Evolutionary conservation across 2,113 vertebrate species (phyloP).

Genomic region (Acinonyx jubatus): DNA sequence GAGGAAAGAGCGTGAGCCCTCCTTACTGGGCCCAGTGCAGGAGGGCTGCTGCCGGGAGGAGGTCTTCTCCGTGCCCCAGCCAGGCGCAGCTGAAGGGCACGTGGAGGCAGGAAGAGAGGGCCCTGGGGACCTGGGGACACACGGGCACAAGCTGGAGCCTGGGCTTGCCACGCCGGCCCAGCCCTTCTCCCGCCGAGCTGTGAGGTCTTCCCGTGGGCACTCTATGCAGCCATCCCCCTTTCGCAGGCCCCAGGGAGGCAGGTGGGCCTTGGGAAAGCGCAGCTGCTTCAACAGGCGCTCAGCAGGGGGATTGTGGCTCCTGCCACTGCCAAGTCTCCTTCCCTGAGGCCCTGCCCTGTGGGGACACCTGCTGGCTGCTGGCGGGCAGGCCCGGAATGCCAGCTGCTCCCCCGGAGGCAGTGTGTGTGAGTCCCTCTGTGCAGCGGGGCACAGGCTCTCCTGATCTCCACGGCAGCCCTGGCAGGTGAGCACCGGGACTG

Average conservation of each 20-base stretch:
- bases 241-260: too few relatives aligned
- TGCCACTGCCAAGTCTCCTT: not conserved
- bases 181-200: not conserved
- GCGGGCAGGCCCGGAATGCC: too few relatives aligned
- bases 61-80: rapidly evolving
- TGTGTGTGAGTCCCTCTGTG: not conserved
- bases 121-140: not conserved
- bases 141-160: not conserved
- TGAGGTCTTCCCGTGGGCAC: not conserved
- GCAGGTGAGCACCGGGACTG: not conserved
- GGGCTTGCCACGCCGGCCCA: not conserved
- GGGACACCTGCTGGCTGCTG: rapidly evolving
- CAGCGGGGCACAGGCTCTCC: rapidly evolving
- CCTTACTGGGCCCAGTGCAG: rapidly evolving
- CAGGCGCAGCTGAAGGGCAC: not conserved
- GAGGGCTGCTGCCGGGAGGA: rapidly evolving
- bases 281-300: not conserved
- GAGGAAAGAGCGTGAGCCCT: not conserved
- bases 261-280: not conserved
- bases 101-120: not conserved
- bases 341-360: not conserved
- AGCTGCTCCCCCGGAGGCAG: not conserved
- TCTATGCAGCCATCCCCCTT: rapidly evolving
- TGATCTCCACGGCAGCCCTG: rapidly evolving
- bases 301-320: not conserved